These are phyloP conservation scores for Anthoscopus minutus DNA, from an alignment of 2,113 vertebrate species.

Conservation along the genomic window DNA sequence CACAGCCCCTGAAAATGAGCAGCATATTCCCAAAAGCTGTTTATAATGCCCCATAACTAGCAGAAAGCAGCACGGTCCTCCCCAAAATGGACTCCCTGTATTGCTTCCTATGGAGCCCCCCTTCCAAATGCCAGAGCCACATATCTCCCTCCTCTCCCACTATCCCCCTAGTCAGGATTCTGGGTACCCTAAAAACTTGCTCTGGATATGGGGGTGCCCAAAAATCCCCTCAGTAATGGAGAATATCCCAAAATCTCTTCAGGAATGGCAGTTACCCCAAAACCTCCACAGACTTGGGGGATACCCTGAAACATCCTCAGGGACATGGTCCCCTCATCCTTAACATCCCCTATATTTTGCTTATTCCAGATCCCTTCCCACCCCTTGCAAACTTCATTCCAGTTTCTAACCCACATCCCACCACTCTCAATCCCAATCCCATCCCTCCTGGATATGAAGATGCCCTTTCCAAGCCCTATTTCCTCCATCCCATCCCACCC, in stretches of 20 bases:
- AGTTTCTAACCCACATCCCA: not conserved
- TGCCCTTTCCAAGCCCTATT: not conserved
- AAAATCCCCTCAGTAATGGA: not conserved
- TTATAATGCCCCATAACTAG: not conserved
- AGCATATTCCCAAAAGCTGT: not conserved
- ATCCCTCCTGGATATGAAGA: not conserved
- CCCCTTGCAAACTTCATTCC: not conserved
- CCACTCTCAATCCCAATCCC: not conserved
- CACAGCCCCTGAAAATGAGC: rapidly evolving
- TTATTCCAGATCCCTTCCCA: not conserved
- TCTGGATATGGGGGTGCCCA: not conserved
- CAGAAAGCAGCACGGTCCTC: not conserved
- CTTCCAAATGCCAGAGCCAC: not conserved
- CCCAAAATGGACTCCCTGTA: not conserved
- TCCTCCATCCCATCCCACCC: not conserved
- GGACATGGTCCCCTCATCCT: not conserved
- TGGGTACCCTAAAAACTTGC: not conserved
- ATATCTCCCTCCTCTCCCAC: not conserved
- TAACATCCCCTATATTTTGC: not conserved
- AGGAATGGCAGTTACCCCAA: not conserved
- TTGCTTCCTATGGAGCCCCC: not conserved
- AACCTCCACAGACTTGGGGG: not conserved
- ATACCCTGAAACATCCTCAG: not conserved
- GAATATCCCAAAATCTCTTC: not conserved
- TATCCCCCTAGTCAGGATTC: not conserved